Evolutionary conservation across 2,113 vertebrate genomes (phyloP), one percentile per base, ranked within the genome.

Genomic region (Acanthochromis polyacanthus): DNA sequence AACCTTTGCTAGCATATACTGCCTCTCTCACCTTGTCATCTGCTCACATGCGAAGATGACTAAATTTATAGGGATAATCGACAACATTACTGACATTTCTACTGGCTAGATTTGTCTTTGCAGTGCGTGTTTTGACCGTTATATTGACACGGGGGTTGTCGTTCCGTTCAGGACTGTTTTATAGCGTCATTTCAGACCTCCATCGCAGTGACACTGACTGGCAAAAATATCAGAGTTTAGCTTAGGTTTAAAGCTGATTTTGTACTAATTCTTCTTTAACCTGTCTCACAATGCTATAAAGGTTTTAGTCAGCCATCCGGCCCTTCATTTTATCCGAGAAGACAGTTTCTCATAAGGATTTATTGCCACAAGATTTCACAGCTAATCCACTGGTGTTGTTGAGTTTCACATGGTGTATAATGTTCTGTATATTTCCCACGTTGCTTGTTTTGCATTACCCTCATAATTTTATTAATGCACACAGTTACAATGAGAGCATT

Each of bases 1-100:
- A 50, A 2, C 38, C 22, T 4, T 25, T 4, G 56, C 40, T 70
- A 76, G 78, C 73, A 16, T 15, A 60, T 48, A 51, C 51, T 46
- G 17, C 66, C 38, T 20, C 48, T 9, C 5, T 11, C 20, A 40
- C 20, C 19, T 12, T 58, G 30, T 50, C 40, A 58, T 5, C 16
- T 3, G 36, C 38, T 57, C 15, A 51, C 43, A 55, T 20, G 28
- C 25, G 20, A 38, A 48, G 30, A 45, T 12, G 38, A 23, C 30
- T 10, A 60, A 16, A 43, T 55, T 11, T 4, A 14, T 36, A 36
- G 32, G 16, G 17, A 22, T 19, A 10, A n/a, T 15, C 0, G 1
- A 16, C 14, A 19, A 20, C 7, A 2, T 36, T 9, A 55, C 7
- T 57, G 51, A n/a, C 38, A 32, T 51, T 32, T 15, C 45, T 11